phyloP scores from a whole-genome alignment of 2,888 invertebrate genomes.

The Tenodera sinensis region DNA sequence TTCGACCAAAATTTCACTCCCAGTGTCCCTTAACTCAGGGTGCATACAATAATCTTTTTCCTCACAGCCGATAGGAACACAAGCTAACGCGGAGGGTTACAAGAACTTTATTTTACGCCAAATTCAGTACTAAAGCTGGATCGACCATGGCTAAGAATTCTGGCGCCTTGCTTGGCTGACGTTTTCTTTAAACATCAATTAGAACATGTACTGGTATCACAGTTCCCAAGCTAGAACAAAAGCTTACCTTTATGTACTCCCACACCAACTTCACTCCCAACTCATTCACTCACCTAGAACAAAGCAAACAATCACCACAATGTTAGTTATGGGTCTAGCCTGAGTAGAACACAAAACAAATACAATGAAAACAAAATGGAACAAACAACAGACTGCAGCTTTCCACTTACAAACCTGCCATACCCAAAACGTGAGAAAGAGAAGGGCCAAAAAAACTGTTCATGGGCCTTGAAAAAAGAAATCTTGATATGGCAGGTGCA shows the following conservation, averaged over 20 bases:
- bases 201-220: no score
- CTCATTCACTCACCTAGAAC: not conserved
- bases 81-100: no score
- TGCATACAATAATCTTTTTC: no score
- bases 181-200: no score
- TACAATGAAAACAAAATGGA: not conserved
- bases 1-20: no score
- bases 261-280: not conserved
- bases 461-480: not conserved
- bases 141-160: no score
- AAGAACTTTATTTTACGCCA: no score
- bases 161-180: no score
- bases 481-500: not conserved
- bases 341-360: not conserved
- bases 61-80: no score
- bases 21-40: no score
- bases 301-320: not conserved
- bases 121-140: no score
- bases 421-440: not conserved
- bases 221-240: no score
- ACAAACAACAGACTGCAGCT: not conserved
- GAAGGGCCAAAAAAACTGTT: not conserved
- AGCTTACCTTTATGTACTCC: not conserved
- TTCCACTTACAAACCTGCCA: not conserved
- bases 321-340: not conserved